Conservation (phyloP, 2,888 invertebrate species). For the Pandemis heparana region DNA sequence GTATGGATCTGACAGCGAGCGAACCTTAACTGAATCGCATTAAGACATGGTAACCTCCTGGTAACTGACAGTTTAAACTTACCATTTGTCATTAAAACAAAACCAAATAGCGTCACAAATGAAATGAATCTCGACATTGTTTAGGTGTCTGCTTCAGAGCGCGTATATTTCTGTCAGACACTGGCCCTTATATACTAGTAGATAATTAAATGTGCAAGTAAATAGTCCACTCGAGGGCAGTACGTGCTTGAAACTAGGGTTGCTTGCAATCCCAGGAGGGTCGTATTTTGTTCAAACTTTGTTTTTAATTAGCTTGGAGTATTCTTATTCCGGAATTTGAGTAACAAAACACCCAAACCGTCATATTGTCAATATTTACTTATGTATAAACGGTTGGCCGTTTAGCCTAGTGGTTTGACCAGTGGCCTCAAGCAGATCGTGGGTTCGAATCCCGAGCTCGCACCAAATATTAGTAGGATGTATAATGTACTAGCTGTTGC, state of each 20-base stretch:
- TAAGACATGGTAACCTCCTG: too few relatives aligned
- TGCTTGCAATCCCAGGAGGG: not conserved
- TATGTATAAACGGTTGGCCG: too few relatives aligned
- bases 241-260: not conserved
- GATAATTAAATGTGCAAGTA: not conserved
- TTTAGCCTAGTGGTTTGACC: too few relatives aligned
- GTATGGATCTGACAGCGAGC: too few relatives aligned
- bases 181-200: not conserved
- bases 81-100: slow-evolving; percentile 20
- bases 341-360: too few relatives aligned
- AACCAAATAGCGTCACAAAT: slow-evolving; percentile 3
- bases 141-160: not conserved
- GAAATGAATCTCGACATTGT: slow-evolving; percentile 21
- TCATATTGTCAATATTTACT: too few relatives aligned
- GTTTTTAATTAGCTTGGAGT: not conserved
- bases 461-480: too few relatives aligned
- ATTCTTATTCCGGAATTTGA: too few relatives aligned
- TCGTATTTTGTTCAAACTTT: not conserved
- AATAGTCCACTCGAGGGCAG: not conserved
- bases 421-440: too few relatives aligned
- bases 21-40: too few relatives aligned
- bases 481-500: too few relatives aligned
- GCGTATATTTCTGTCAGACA: not conserved
- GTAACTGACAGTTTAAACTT: not conserved
- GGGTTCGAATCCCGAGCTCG: too few relatives aligned